Conservation (phyloP, 2,888 invertebrate genomes). For the Allacma fusca region DNA sequence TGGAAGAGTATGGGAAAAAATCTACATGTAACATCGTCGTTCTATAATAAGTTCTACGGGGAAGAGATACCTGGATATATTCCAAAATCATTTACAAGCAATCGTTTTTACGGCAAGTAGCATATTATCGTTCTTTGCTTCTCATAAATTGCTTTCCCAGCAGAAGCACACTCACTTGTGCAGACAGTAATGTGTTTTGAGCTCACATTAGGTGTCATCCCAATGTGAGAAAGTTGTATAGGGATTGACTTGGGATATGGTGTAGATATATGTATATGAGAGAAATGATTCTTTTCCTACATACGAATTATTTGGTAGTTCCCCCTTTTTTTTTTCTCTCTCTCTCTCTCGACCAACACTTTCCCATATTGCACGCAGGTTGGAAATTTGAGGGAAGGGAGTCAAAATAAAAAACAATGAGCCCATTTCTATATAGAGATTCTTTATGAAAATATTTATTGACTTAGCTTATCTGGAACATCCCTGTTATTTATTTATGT, state of each 20-base stretch:
- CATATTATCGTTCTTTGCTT: slow-evolving; percentile 1
- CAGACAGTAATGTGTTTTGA: background rate
- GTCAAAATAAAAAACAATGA: slow-evolving; percentile 3
- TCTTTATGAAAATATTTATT: slow-evolving; percentile 12
- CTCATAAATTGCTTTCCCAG: background rate
- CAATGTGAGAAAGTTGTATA: background rate
- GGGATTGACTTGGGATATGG: no score
- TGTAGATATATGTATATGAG: no score
- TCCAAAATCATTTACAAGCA: slow-evolving; percentile 5
- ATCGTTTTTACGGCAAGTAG: slow-evolving; percentile 1
- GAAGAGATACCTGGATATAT: background rate
- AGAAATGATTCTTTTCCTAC: no score
- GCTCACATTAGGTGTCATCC: slow-evolving; percentile 1
- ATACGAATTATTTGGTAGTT: no score
- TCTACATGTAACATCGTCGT: no score
- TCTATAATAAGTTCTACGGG: background rate
- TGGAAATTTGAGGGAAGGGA: background rate
- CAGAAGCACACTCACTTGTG: background rate
- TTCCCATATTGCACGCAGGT: no score
- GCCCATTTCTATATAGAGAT: background rate
- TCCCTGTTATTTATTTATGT: slow-evolving; percentile 12
- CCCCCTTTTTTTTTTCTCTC: no score
- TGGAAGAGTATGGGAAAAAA: background rate
- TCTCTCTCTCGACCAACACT: no score
- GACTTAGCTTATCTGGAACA: slow-evolving; percentile 11